Base-by-base conservation (phyloP, 2,888 invertebrate species). In the Drosophila helvetica region DNA sequence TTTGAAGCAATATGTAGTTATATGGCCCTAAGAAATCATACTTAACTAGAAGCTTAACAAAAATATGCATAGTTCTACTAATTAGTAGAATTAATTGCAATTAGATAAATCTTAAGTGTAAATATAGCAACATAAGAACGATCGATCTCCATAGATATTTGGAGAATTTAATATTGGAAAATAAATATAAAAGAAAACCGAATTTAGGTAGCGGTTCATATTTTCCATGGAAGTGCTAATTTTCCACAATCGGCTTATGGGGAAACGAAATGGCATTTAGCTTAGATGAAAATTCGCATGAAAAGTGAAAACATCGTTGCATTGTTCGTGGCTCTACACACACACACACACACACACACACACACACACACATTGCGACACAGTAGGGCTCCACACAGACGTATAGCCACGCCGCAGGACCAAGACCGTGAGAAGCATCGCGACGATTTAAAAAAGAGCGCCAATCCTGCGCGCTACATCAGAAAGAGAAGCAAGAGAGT, bases 391-490 rank as follows among this genome's bases (percentile, higher is more conserved):
- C 33, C 51, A 33, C 18, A 59, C 18, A 64, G n/a, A 46, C 50
- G 42, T 48, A 61, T 50, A 75, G 58, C 19, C 50, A 47, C 3
- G 58, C 54, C 27, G 30, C 54, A 22, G 55, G 38, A 51, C 52
- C 10, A 58, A 57, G 55, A 58, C 30, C 25, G 33, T 17, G 55
- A 53, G 19, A 38, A 58, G 50, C 38, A n/a, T 38, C n/a, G 33
- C 51, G 59, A 19, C 53, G 43, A 69, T 53, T 61, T 71, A 64
- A 79, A 80, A 82, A 82, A 87, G 88, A 82, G 82, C 88, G 82
- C 79, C 82, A 82, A 81, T 80, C 79, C 86, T 87, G 86, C 82
- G 82, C 86, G 67, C 75, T 75, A 60, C 61, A 69, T 60, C 64
- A 67, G 50, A 62, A 70, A 46, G 55, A 56, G 73, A 46, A 56